These are phyloP conservation scores for Gobiocypris rarus DNA, from an alignment of 2,113 vertebrate genomes.

Conservation along the genomic window DNA sequence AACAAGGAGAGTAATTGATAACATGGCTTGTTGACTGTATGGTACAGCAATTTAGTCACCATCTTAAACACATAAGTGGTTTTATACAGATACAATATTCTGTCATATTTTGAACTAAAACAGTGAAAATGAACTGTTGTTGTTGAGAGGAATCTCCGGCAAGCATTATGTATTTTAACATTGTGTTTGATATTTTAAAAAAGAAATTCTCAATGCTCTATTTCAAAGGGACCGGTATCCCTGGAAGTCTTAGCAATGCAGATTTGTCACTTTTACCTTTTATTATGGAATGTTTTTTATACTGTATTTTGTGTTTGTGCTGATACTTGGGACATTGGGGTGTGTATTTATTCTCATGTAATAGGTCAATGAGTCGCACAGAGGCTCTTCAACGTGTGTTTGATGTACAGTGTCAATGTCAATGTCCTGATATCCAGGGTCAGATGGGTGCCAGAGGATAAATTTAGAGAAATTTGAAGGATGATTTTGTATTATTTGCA, in stretches of 20 bases:
- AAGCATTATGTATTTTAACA: slow-evolving; percentile 14
- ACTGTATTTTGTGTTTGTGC: slow-evolving; percentile 50
- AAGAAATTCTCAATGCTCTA: neutral
- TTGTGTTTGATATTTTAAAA: neutral
- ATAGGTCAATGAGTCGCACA: slow-evolving; percentile 29
- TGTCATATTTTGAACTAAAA: neutral
- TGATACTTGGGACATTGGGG: slow-evolving; percentile 40
- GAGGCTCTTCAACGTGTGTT: slow-evolving; percentile 16
- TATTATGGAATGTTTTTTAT: slow-evolving; percentile 51
- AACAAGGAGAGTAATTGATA: neutral
- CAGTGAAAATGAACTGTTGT: neutral
- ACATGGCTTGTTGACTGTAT: neutral
- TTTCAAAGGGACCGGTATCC: slow-evolving; percentile 17
- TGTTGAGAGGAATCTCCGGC: slow-evolving; percentile 4
- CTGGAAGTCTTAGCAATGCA: slow-evolving; percentile 40
- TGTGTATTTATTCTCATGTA: slow-evolving; percentile 60
- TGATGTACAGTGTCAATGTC: slow-evolving; percentile 51
- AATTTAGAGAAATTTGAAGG: slow-evolving; percentile 22
- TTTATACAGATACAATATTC: neutral
- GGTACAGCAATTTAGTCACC: neutral
- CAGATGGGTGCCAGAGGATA: slow-evolving; percentile 28
- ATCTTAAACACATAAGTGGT: neutral
- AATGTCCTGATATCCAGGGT: slow-evolving; percentile 43
- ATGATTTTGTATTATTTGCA: slow-evolving; percentile 48
- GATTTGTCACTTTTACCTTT: slow-evolving; percentile 46